Base-by-base conservation (phyloP, 2,888 invertebrate species). In the Miltochrista miniata region DNA sequence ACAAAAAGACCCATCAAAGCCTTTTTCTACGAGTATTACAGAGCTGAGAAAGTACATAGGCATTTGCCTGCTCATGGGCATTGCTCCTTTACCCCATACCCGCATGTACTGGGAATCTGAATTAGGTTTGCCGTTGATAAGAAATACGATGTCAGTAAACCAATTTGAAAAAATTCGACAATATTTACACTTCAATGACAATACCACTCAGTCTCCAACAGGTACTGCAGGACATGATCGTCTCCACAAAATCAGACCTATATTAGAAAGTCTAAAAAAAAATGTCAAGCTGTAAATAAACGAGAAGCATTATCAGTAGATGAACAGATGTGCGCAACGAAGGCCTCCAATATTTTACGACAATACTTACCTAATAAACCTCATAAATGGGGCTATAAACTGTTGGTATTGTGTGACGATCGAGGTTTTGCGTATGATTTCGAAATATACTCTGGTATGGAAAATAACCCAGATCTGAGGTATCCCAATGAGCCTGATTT, bases 321-420 rank as follows among this genome's bases (percentile, higher is more conserved):
- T 39, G 62, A 68, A 51, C 67, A 67, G 52, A 70, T 70, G 60
- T 67, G 68, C 57, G 59, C 68, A 15, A 70, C 67, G 8, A 65
- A 64, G 48, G 53, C 53, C 0, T 31, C 57, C 44, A 48, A 40
- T 48, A 15, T 15, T 9, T 48, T 77, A 44, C 73, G 71, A 47
- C 76, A 70, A 48, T 79, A 77, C 57, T 61, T 75, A 51, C 76
- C 77, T 13, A 61, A 68, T 29, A 83, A 81, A 52, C 79, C 78
- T 40, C 76, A 79, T 48, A 81, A 83, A 62, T 81, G 75, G 75
- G 62, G 64, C 1, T 61, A 56, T 45, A 60, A 65, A 43, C 46
- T 61, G 12, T 65, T 53, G 41, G 76, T 64, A 0, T 44, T 68
- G 14, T 59, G 66, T 59, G 75, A 70, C 48, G 63, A 66, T 24